Percentiles rank a stretch among this genome's conserved stretches.
Evolutionary conservation across 2,888 invertebrate species (phyloP).

Genomic region (Leptothorax acervorum): DNA sequence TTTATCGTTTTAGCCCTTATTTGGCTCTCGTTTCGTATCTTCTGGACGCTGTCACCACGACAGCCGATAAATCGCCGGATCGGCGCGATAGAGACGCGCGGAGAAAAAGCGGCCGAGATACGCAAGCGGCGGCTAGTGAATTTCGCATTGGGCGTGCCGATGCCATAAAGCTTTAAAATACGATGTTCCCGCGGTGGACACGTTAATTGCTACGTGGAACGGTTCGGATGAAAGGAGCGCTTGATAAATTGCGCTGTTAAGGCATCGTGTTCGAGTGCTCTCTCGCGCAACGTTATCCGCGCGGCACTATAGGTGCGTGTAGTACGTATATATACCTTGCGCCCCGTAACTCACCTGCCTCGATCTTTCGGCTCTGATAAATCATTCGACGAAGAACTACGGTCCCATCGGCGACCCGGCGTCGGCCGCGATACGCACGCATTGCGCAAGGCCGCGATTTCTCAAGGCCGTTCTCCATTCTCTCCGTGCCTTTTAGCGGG

Average conservation of each 20-base stretch:
- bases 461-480: slow-evolving; percentile 38
- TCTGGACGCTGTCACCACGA: slow-evolving; percentile 52
- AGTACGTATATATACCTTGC: slow-evolving; percentile 53
- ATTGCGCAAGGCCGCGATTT: slow-evolving; percentile 39
- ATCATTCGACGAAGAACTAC: slow-evolving; percentile 75
- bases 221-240: slow-evolving; percentile 82
- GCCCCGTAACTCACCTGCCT: slow-evolving; percentile 75
- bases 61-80: slow-evolving; percentile 63
- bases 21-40: slow-evolving; percentile 32
- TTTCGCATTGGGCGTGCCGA: slow-evolving; percentile 83
- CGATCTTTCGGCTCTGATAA: slow-evolving; percentile 80
- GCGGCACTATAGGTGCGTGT: slow-evolving; percentile 63
- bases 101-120: slow-evolving; percentile 44
- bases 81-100: slow-evolving; percentile 31
- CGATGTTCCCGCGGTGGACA: slow-evolving; percentile 83
- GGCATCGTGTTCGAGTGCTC: slow-evolving; percentile 70
- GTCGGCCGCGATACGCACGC: slow-evolving; percentile 14
- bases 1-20: slow-evolving; percentile 7
- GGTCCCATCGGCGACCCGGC: slow-evolving; percentile 61
- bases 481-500: not conserved
- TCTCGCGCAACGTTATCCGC: slow-evolving; percentile 73
- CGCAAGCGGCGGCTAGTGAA: slow-evolving; percentile 73
- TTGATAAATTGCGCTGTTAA: slow-evolving; percentile 84
- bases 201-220: slow-evolving; percentile 84
- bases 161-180: slow-evolving; percentile 83